These are phyloP conservation scores for Merops nubicus DNA, from an alignment of 2,113 vertebrate species.

Conservation along the genomic window DNA sequence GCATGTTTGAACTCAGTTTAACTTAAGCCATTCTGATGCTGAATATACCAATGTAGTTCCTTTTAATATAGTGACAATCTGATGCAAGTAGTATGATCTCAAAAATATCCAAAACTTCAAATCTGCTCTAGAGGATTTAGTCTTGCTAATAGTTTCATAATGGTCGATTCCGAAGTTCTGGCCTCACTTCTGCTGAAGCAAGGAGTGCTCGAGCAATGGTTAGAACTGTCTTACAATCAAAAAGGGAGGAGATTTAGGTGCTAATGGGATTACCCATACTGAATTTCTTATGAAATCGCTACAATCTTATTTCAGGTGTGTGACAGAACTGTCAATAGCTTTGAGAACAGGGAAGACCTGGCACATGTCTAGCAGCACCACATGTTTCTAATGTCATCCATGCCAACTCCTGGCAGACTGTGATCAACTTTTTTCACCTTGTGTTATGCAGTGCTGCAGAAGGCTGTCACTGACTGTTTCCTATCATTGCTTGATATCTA, in stretches of 20 bases:
- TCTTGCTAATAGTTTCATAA: not conserved
- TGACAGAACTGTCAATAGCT: not conserved
- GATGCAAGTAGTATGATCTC: not conserved
- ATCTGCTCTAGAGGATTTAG: not conserved
- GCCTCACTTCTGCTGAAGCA: not conserved
- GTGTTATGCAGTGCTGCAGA: not conserved
- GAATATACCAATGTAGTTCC: not conserved
- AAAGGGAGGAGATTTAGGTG: not conserved
- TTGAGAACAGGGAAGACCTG: not conserved
- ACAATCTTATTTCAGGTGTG: not conserved
- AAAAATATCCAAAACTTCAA: not conserved
- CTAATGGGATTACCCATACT: not conserved
- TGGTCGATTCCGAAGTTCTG: not conserved
- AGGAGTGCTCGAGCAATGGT: not conserved
- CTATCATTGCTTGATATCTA: not conserved
- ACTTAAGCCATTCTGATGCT: not conserved
- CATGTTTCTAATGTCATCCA: not conserved
- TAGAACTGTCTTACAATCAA: not conserved
- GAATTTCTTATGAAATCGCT: not conserved
- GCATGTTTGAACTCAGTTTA: not conserved
- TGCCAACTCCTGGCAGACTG: not conserved
- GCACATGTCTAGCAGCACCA: fast-evolving
- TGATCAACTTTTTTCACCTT: not conserved
- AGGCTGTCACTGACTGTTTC: not conserved
- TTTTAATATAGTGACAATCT: not conserved